Evolutionary conservation across 2,888 invertebrate genomes (phyloP), one percentile per base, ranked within the genome.

Genomic region (Scaptomyza parva): DNA sequence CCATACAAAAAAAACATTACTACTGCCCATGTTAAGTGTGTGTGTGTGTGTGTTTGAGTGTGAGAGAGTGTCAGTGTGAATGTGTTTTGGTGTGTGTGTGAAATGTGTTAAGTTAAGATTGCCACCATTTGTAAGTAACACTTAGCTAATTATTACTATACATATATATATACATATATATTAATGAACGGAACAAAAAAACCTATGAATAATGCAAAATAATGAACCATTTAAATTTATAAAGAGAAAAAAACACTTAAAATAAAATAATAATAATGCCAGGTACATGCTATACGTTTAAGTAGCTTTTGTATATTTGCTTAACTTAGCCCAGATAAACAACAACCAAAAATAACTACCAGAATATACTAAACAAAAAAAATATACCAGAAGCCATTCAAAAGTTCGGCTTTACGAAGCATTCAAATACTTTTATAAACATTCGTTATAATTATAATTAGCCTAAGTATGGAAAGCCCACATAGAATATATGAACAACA

Each of bases 271-370:
- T 37, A 68, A 53, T 52, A 62, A 64, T 45, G 50, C 51, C 65
- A 78, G 61, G 72, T 65, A 75, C 64, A 86, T 72, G 77, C 65
- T 68, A 66, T 86, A 77, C 39, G 63, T 70, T 81, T 81, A 86
- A 86, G 86, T 88, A 83, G 88, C 88, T 83, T 83, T 88, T 83
- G 88, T 83, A 83, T 73, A 83, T 82, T 85, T 85, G 88, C 82
- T 88, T 83, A 85, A 87, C 81, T 65, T 80, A 86, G 70, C 80
- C 73, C 60, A 64, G 54, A 20, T 51, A 17, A 52, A 53, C 30
- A 64, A 62, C 37, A 57, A 62, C 43, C 62, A 72, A 54, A 54
- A 26, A 12, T 18, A 44, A 44, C 14, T 50, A 47, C n/a, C 47
- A 30, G 18, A 22, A 18, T 9, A 45, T n/a, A 48, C 14, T 9